Evolutionary conservation across 2,888 invertebrate species (phyloP), one percentile per base, ranked within the genome.

Genomic region (Brenthis hecate): DNA sequence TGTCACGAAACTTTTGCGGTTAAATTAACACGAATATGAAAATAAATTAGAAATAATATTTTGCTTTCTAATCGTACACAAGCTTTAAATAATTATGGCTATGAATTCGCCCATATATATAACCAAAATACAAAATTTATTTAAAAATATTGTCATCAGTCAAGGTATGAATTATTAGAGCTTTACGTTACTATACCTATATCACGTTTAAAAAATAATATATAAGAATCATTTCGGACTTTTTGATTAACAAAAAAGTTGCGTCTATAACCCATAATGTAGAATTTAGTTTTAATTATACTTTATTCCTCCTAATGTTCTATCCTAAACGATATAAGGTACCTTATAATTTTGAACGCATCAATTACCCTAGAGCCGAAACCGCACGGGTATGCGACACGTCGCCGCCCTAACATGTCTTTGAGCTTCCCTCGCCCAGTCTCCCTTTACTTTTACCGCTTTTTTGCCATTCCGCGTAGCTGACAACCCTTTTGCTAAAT

Each of bases 401-500:
- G 82, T 85, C 81, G 75, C 87, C 89, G 87, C 90, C 89, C 89
- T 84, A 82, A 87, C 89, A 88, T 83, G 88, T 88, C 88, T 88
- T 87, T 86, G 69, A 63, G 71, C 61, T 68, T 75, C 71, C 74
- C 72, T 72, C 72, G 51, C 71, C 71, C 70, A 57, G 60, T 61
- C 70, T 73, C 73, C 71, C 73, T 74, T 71, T 75, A 74, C 75
- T 74, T 68, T 67, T 63, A 69, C 72, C 77, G 77, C 78, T 82
- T 70, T 82, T 81, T 84, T 84, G 78, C 81, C 82, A 82, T 89
- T 87, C 82, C 89, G 89, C 88, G 84, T 87, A 84, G 83, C 82
- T 88, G 88, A 80, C 89, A 91, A 91, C 91, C 91, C 91, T 89
- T 89, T 88, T 85, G 81, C 80, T 78, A 86, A 89, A 90, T 90